Conservation (phyloP, 2,888 invertebrate species). For the Pollenia angustigena region DNA sequence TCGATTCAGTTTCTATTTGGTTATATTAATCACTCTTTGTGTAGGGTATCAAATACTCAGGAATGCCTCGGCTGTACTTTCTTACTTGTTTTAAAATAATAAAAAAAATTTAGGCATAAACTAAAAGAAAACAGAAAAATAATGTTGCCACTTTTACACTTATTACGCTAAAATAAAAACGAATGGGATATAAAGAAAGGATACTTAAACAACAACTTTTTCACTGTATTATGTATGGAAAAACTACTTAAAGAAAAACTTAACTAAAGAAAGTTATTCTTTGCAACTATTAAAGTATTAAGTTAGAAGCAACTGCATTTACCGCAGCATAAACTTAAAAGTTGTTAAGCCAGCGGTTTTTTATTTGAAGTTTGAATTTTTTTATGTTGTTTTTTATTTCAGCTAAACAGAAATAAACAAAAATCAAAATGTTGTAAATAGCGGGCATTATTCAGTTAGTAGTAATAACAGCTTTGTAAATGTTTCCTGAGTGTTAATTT, state of each 20-base stretch:
- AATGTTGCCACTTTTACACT: conserved; percentile 81
- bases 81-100: too few species aligned
- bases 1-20: too few species aligned
- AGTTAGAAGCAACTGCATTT: conserved; percentile 77
- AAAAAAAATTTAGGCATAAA: too few species aligned
- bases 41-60: too few species aligned
- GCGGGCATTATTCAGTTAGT: too few species aligned
- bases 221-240: conserved; percentile 47
- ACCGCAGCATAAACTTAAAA: conserved; percentile 62
- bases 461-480: too few species aligned
- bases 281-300: conserved; percentile 83
- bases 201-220: conserved; percentile 67
- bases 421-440: not conserved
- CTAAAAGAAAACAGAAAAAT: conserved; percentile 47
- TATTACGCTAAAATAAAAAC: conserved; percentile 73
- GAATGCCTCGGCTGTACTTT: too few species aligned
- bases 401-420: not conserved
- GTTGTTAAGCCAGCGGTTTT: conserved; percentile 57
- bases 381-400: not conserved
- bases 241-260: conserved; percentile 78
- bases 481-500: too few species aligned
- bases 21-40: too few species aligned
- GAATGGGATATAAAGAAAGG: conserved; percentile 42
- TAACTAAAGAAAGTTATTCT: conserved; percentile 75
- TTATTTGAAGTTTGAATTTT: conserved; percentile 5